Base-by-base conservation (phyloP, 2,888 invertebrate genomes). In the Pogonocherus hispidulus region DNA sequence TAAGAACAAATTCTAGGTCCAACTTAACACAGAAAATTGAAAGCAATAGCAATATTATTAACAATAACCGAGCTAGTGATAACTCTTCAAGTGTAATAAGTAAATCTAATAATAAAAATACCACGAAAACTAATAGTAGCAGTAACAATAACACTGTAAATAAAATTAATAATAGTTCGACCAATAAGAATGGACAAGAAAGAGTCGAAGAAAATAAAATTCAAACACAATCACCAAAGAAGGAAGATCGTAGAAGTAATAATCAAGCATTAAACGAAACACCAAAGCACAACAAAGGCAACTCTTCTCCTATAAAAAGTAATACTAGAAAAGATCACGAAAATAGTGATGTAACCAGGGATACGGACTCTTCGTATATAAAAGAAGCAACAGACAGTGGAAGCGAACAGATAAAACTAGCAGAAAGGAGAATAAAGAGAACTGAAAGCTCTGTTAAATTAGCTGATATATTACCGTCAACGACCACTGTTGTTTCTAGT, bases 401-500 rank as follows among this genome's bases (percentile, higher is more conserved):
- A 44, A 69, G 23, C 11, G 62, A 56, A 27, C 22, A 56, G 1
- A 23, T 47, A 22, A 67, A 44, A 19, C n/a, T 11, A 20, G 9
- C 2, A n/a, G 47, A 47, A 19, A 56, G 22, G 18, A 18, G 18
- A 32, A 16, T 19, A 37, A 49, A 66, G 69, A 51, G 14, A 9
- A 46, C 32, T 57, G 62, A 47, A 6, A 62, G 37, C 14, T 37
- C 22, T 8, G 20, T 54, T 32, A 52, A 41, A 57, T 63, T 80
- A n/a, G 66, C 74, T 4, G 63, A 56, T 54, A 57, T 56, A 22
- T 16, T 23, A 4, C 80, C 83, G 27, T 80, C 82, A 5, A 77
- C 83, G 2, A 81, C 81, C 9, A 76, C 84, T 1, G 84, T 85
- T 2, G 84, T 86, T 2, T 82, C 86, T 6, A 84, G 82, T 60